Base-by-base conservation (phyloP, 2,888 invertebrate genomes). In the Sarcophaga caerulescens region DNA sequence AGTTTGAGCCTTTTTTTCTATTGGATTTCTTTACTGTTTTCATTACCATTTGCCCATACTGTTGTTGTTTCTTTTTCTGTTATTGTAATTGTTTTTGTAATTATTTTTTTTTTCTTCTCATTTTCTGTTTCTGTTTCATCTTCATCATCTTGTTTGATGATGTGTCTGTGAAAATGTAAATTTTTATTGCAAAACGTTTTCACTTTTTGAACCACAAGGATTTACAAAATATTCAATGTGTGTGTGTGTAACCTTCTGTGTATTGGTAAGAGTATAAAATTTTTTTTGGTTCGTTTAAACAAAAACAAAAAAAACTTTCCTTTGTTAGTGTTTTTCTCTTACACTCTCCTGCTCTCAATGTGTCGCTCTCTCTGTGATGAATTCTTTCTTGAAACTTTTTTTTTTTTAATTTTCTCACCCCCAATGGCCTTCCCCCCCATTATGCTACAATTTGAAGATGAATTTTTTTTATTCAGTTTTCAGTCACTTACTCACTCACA, bases 181-280 rank as follows among this genome's bases (percentile, higher is more conserved):
- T 68, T 79, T 78, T 74, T 62, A 70, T 70, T 45, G 74, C 65
- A 62, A 60, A 79, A 71, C 4, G n/a, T 75, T 79, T 79, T 79
- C 71, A 75, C 60, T 69, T 82, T 85, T 82, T 77, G 73, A 76
- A 79, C 78, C 75, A 57, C 59, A 74, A 75, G 74, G 60, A 66
- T 80, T 80, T 66, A 63, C 35, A 52, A 68, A 74, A 79, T 71
- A 4, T 60, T 60, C 19, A 2, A 59, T 19, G 10, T 69, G 21
- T 74, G 35, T 62, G 47, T 62, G n/a, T n/a, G 11, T 19, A 52
- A 25, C 8, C 8, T 45, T 60, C n/a, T 60, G 4, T 52, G 23
- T 44, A 57, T 63, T 74, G 52, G 11, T 68, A 21, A 19, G 35
- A 10, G 35, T 0, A 35, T 2, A 35, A 2, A 35, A 35, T 6